Evolutionary conservation across 1,140 invertebrate species (phyloP), one percentile per base, ranked within the genome.

Genomic region (Kradibia gibbosae): DNA sequence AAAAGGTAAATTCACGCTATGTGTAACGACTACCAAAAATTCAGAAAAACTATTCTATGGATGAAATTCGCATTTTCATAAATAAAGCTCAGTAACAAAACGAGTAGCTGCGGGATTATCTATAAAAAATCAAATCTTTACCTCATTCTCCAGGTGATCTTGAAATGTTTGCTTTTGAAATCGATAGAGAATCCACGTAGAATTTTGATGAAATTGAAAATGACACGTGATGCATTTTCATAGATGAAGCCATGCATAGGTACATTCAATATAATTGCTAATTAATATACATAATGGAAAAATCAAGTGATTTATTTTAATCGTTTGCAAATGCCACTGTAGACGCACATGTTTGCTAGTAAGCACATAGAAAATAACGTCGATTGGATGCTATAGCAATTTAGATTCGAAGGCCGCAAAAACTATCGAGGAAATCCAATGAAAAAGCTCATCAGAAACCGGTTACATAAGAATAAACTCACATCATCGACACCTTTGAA

Each of bases 131-230:
- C n/a, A 31, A 31, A 31, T 36, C 20, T n/a, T 8, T 22, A 42
- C 34, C 1, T 11, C 53, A 11, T 39, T 22, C 20, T 39, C 20
- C 31, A 36, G 10, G 25, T 39, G 28, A n/a, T 36, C 55, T 74
- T 80, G 65, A 80, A 80, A 80, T 74, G 55, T 80, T 80, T 74
- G 65, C 78, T 55, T 55, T 80, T 8, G 28, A 28, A 60, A 79
- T 57, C 48, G 50, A 36, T 11, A 34, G 34, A 48, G 28, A 22
- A 8, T 53, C 17, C n/a, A 3, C 55, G 42, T 17, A 15, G 36
- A 45, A 15, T 10, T 48, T 42, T 42, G 3, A 13, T 8, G 25
- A 53, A 79, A 80, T 80, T 80, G 71, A 74, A 80, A 74, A 74
- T 36, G 39, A 25, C n/a, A 34, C 20, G 8, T 48, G 45, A 10